Base-by-base conservation (phyloP, 2,113 vertebrate species). In the Apodemus speciosus region DNA sequence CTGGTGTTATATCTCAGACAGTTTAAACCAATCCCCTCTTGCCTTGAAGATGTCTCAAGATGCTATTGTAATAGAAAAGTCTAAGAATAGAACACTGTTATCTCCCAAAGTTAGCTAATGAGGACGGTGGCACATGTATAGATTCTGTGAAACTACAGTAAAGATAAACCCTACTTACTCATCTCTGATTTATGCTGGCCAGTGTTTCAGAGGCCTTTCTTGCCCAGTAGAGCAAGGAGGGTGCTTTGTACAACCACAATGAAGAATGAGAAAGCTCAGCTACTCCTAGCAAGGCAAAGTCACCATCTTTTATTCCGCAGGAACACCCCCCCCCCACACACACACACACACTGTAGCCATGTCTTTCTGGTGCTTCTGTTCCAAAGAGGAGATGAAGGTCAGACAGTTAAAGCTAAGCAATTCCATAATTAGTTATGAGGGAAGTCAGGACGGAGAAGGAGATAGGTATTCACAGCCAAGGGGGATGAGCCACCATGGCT, bases 61-160 rank as follows among this genome's bases (percentile, higher is more conserved):
- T 32, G 46, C 69, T 88, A 94, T 95, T 94, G 84, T 93, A 94
- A 80, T 85, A 80, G 71, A 89, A 96, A 93, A 85, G 43, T 84
- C 91, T 92, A 87, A 95, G 94, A 92, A 94, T 80, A 94, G 85
- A 94, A 35, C 40, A 16, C 77, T 92, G 91, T 89, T 87, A 87
- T 96, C 89, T 96, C 80, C 30, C 8, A 16, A 76, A 92, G 89
- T 89, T 92, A 71, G 40, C 66, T 87, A 84, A 85, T 35, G 27
- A 60, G 72, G 83, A 75, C 35, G 9, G 1, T 77, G 51, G 85
- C 35, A 72, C 18, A n/a, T 8, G 56, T 40, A 46, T 1, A 27
- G 83, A 51, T 89, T 49, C 30, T 6, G 30, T 81, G 46, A 49
- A 92, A 49, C 75, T 40, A 23, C 23, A 38, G 16, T 38, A 51